Conservation (phyloP, 2,797 vertebrate species). For the Manis javanica region DNA sequence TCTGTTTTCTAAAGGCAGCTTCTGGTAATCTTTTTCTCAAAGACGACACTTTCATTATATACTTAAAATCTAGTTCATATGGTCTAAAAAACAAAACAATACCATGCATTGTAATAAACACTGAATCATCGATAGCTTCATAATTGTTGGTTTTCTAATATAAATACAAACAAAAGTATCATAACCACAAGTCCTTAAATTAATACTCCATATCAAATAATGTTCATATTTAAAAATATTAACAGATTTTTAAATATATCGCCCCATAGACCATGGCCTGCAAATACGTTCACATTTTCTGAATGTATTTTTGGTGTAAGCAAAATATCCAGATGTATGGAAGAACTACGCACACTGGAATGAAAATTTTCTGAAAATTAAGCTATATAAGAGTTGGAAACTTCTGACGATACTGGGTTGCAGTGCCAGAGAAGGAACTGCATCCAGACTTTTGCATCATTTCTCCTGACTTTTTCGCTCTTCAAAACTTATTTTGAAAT, state of each 20-base stretch:
- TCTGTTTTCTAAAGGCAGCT: conserved; percentile 84
- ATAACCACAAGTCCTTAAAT: conserved; percentile 14
- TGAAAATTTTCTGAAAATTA: conserved; percentile 32
- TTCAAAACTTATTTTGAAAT: conserved; percentile 23
- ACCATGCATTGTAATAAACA: neutral
- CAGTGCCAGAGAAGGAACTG: neutral
- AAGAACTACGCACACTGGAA: neutral
- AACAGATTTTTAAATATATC: neutral
- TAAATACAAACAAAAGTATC: conserved; percentile 41
- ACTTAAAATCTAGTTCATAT: conserved; percentile 83
- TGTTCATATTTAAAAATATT: neutral
- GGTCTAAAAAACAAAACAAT: conserved; percentile 80
- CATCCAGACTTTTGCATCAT: neutral
- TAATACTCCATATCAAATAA: conserved; percentile 1
- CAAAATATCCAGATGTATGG: conserved; percentile 21
- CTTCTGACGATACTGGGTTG: neutral
- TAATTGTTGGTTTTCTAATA: conserved; percentile 45
- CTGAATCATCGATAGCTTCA: neutral
- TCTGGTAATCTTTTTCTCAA: conserved; percentile 85
- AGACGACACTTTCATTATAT: conserved; percentile 84
- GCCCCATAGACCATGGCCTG: neutral
- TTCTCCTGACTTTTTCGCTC: neutral
- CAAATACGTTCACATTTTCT: conserved; percentile 48
- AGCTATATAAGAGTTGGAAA: neutral
- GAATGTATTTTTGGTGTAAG: neutral